A percentile compares a stretch with the other conserved stretches of the same genome.
These are phyloP conservation scores for Drosophila gunungcola DNA, from an alignment of 1,140 invertebrate species.

Conservation along the genomic window DNA sequence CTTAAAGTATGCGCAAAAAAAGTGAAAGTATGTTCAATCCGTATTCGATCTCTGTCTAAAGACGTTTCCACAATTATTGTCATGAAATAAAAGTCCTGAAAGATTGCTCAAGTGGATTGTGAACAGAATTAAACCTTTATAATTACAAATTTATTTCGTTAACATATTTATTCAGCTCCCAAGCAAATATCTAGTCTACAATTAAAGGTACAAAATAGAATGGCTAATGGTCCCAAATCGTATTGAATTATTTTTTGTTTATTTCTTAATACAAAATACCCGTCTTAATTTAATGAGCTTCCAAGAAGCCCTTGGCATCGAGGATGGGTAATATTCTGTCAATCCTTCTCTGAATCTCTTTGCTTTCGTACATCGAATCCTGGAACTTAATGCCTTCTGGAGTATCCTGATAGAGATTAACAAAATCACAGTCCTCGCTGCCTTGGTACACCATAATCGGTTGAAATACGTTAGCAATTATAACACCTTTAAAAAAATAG, in stretches of 20 bases:
- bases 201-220: too few species aligned
- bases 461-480: slow-evolving; percentile 41
- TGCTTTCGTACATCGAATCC: slow-evolving; percentile 43
- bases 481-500: slow-evolving; percentile 15
- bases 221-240: neutral
- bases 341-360: slow-evolving; percentile 36
- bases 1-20: too few species aligned
- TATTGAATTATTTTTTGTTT: neutral
- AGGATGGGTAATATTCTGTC: slow-evolving; percentile 44
- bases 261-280: neutral
- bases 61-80: too few species aligned
- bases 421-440: slow-evolving; percentile 46
- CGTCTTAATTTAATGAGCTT: slow-evolving; percentile 38
- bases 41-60: too few species aligned
- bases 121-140: too few species aligned
- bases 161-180: too few species aligned
- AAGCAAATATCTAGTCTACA: too few species aligned
- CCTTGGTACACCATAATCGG: slow-evolving; percentile 56
- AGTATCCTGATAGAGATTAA: slow-evolving; percentile 41
- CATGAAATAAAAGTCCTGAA: too few species aligned
- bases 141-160: too few species aligned
- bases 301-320: slow-evolving; percentile 63
- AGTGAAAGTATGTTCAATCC: too few species aligned
- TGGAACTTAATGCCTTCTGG: slow-evolving; percentile 50
- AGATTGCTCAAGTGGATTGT: too few species aligned